These are phyloP conservation scores for Jordanella pulchra DNA, from an alignment of 2,797 vertebrate species.

Conservation along the genomic window DNA sequence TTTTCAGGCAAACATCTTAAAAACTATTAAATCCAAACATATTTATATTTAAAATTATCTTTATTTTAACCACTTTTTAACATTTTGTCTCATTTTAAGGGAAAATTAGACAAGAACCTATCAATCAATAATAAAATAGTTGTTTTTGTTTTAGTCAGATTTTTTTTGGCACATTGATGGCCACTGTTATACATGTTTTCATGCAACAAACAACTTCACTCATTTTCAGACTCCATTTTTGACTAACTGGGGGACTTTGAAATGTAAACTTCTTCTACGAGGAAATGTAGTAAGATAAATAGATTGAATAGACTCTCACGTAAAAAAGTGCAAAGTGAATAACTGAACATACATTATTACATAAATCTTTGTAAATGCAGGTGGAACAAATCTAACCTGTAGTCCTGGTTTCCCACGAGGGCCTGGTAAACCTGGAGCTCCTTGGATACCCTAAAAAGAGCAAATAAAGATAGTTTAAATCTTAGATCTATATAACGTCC, in stretches of 20 bases:
- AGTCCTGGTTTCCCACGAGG: constrained; percentile 88
- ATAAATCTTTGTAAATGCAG: constrained; percentile 6
- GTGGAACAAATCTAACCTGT: constrained; percentile 79
- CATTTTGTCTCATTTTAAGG: too few relatives aligned
- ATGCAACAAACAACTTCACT: not conserved
- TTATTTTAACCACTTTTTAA: not conserved
- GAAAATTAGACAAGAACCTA: not conserved
- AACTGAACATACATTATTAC: constrained; percentile 19
- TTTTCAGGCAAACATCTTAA: not conserved
- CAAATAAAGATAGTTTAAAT: constrained; percentile 38
- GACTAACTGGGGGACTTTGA: not conserved
- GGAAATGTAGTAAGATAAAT: not conserved
- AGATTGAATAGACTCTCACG: not conserved
- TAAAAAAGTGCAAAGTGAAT: not conserved
- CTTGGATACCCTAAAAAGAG: constrained; percentile 88
- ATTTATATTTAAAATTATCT: not conserved
- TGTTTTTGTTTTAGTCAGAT: not conserved
- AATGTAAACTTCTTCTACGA: not conserved
- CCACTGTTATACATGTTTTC: not conserved
- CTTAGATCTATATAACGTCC: constrained; percentile 14
- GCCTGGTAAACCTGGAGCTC: constrained; percentile 87
- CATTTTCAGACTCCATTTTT: not conserved
- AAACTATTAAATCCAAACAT: not conserved
- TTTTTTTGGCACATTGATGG: not conserved
- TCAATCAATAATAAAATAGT: not conserved